These are phyloP conservation scores for Ganaspis brasiliensis DNA, from an alignment of 2,888 invertebrate species.

Conservation along the genomic window DNA sequence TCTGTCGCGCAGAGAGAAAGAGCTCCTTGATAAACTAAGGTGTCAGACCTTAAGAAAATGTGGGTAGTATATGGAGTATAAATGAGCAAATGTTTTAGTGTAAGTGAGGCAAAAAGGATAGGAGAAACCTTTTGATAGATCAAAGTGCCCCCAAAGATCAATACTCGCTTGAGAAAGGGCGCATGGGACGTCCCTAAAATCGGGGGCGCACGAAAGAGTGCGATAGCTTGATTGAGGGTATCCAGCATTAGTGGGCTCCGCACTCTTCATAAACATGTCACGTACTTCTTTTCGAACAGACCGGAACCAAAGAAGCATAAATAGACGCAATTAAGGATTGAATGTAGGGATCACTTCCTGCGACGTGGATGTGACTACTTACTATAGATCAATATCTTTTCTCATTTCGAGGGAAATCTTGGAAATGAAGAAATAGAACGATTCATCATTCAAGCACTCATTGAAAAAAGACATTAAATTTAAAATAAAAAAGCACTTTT, in stretches of 20 bases:
- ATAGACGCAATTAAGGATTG: slow-evolving; percentile 78
- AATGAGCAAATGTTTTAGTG: slow-evolving; percentile 59
- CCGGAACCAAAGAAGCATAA: slow-evolving; percentile 78
- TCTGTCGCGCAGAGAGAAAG: slow-evolving; percentile 67
- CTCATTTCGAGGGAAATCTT: not conserved
- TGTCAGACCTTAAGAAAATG: slow-evolving; percentile 64
- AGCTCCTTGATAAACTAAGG: slow-evolving; percentile 74
- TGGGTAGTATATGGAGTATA: slow-evolving; percentile 58
- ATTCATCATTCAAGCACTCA: not conserved
- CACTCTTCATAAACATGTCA: slow-evolving; percentile 78
- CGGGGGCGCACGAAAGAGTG: slow-evolving; percentile 59
- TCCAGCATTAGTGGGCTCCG: slow-evolving; percentile 73
- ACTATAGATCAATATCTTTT: slow-evolving; percentile 9
- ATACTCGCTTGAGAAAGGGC: slow-evolving; percentile 73
- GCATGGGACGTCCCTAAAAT: slow-evolving; percentile 51
- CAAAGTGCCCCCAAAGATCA: slow-evolving; percentile 79
- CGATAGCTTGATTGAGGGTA: slow-evolving; percentile 78
- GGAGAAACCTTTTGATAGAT: slow-evolving; percentile 76
- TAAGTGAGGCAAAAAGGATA: slow-evolving; percentile 52
- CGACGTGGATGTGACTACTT: slow-evolving; percentile 12
- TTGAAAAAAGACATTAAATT: not conserved
- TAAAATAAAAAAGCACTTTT: not conserved
- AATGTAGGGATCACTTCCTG: slow-evolving; percentile 33
- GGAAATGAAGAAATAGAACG: not conserved
- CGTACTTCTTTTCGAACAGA: slow-evolving; percentile 73